Conservation (phyloP, 37 sponge, comb jelly and placozoan species). For the Chondrilla cf. caribensis region DNA sequence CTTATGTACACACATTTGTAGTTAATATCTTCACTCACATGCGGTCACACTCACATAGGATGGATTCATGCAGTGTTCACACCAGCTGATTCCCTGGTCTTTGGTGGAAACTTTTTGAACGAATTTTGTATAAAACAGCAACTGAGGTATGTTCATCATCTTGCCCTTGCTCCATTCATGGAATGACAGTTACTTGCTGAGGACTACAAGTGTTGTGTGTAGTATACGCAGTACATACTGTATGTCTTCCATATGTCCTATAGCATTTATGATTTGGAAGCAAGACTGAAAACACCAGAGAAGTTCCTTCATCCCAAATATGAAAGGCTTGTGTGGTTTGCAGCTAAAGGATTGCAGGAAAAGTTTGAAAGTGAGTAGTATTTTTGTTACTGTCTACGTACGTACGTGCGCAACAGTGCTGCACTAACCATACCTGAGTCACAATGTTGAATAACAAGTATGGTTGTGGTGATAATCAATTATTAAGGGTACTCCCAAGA, state of each 20-base stretch:
- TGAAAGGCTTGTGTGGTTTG: constrained; percentile 73
- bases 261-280: constrained; percentile 78
- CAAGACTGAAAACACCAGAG: constrained; percentile 65
- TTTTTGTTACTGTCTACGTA: no score
- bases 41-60: no score
- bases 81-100: constrained; percentile 80
- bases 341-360: constrained; percentile 41
- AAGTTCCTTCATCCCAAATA: constrained; percentile 73
- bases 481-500: no score
- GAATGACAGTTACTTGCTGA: not conserved
- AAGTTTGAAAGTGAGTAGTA: constrained; percentile 44
- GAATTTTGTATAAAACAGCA: constrained; percentile 50
- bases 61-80: constrained; percentile 89
- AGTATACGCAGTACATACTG: not conserved
- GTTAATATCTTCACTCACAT: no score
- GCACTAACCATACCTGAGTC: no score
- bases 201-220: not conserved
- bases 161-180: not conserved
- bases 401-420: no score
- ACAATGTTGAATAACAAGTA: no score
- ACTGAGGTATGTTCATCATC: constrained; percentile 19
- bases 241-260: not conserved
- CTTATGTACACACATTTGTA: not conserved
- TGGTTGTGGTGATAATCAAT: no score
- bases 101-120: constrained; percentile 86